Conservation (phyloP, 2,113 vertebrate species). For the Chamaetylas fuelleborni region DNA sequence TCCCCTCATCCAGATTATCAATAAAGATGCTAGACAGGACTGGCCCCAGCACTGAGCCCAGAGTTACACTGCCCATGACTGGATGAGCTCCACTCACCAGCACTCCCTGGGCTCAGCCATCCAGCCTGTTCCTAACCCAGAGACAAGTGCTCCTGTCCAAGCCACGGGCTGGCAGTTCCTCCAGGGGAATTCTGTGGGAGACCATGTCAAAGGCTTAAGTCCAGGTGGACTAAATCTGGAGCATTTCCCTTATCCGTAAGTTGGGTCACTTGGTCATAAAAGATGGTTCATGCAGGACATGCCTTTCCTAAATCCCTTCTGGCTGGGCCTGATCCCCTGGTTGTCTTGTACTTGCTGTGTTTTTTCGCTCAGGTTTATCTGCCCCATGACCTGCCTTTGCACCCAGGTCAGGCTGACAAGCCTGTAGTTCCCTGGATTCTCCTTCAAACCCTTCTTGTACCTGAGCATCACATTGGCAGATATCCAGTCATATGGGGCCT, state of each 20-base stretch:
- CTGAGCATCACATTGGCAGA: neutral
- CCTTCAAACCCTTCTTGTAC: neutral
- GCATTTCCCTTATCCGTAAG: neutral
- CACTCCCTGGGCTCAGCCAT: neutral
- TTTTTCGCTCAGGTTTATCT: neutral
- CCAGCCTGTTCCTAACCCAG: neutral
- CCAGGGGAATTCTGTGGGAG: neutral
- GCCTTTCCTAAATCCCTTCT: neutral
- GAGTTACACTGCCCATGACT: neutral
- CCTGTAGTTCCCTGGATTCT: neutral
- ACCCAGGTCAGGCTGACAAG: neutral
- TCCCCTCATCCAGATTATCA: neutral
- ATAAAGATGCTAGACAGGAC: no score
- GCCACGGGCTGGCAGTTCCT: neutral
- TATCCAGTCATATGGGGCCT: neutral
- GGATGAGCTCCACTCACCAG: neutral
- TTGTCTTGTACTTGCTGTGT: neutral
- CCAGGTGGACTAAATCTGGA: rapidly evolving
- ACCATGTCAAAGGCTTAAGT: neutral
- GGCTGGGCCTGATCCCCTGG: neutral
- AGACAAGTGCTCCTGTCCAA: neutral
- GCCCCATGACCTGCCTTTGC: neutral
- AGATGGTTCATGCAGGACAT: neutral
- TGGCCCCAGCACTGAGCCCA: no score
- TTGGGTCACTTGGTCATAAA: neutral